phyloP scores from a whole-genome alignment of 2,888 invertebrate genomes.

The Acleris sparsana region DNA sequence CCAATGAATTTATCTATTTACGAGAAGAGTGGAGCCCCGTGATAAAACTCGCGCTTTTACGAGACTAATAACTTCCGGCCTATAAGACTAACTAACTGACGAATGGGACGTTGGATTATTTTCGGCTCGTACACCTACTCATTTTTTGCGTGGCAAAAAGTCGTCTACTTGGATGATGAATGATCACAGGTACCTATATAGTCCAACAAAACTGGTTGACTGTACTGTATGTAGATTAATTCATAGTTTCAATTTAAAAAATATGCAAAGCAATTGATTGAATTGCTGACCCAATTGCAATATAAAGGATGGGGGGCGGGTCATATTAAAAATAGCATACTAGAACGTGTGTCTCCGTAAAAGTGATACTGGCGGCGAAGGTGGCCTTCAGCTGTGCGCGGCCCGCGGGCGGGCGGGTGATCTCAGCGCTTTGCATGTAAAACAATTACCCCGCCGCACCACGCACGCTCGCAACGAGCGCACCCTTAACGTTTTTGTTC shows the following conservation, averaged over 20 bases:
- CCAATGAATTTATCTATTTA: slow-evolving; percentile 44
- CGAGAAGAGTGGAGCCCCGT: slow-evolving; percentile 37
- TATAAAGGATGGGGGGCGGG: not conserved
- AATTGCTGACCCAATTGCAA: not conserved
- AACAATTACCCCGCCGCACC: slow-evolving; percentile 69
- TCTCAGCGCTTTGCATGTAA: slow-evolving; percentile 74
- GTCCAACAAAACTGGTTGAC: not conserved
- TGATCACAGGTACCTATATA: slow-evolving; percentile 2
- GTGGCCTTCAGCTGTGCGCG: slow-evolving; percentile 57
- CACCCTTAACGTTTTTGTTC: slow-evolving; percentile 68
- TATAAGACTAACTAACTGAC: slow-evolving; percentile 28
- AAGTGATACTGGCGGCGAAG: not conserved
- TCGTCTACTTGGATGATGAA: slow-evolving; percentile 16
- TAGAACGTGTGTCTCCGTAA: no score
- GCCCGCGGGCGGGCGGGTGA: slow-evolving; percentile 58
- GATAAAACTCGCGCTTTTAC: slow-evolving; percentile 34
- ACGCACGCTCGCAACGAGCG: slow-evolving; percentile 67
- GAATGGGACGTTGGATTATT: slow-evolving; percentile 31
- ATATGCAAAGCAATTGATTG: not conserved
- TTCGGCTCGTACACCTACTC: slow-evolving; percentile 6
- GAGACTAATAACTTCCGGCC: slow-evolving; percentile 35
- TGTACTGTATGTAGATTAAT: slow-evolving; percentile 28
- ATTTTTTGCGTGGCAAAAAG: slow-evolving; percentile 23
- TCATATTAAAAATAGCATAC: no score
- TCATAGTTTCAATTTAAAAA: not conserved